Conservation (phyloP, 2,797 vertebrate species). For the Mallotus villosus region DNA sequence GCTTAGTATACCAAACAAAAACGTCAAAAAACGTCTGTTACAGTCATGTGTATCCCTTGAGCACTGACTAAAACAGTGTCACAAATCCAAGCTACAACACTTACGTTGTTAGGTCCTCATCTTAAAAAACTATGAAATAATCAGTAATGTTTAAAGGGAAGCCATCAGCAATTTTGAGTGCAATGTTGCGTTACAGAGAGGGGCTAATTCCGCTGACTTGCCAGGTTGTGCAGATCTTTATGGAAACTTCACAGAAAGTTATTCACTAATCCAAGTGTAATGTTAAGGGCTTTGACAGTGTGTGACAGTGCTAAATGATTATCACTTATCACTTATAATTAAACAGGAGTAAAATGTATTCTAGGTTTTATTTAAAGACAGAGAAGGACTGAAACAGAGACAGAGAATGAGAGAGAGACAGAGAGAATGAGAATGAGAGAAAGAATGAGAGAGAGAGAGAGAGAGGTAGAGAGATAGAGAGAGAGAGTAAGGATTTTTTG, state of each 20-base stretch:
- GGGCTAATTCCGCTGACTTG: slow-evolving; percentile 58
- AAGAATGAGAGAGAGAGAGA: not conserved
- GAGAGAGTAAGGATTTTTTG: too few species aligned
- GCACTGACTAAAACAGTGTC: not conserved
- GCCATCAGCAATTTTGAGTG: slow-evolving; percentile 70
- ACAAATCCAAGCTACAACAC: slow-evolving; percentile 7
- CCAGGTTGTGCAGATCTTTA: not conserved
- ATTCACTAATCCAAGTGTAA: slow-evolving; percentile 45
- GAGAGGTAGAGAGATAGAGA: too few species aligned
- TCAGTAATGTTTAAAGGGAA: slow-evolving; percentile 64
- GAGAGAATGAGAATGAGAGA: too few species aligned
- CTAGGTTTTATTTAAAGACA: too few species aligned
- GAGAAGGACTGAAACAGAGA: not conserved
- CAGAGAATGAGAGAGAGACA: not conserved
- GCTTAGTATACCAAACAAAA: not conserved
- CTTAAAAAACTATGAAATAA: slow-evolving; percentile 38
- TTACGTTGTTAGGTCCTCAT: not conserved
- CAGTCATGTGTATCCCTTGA: slow-evolving; percentile 14
- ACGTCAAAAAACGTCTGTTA: slow-evolving; percentile 60
- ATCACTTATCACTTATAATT: not conserved
- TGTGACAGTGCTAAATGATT: not conserved
- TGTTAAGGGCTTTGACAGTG: not conserved
- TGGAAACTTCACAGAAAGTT: slow-evolving; percentile 20
- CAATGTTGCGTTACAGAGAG: slow-evolving; percentile 54
- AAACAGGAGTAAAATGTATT: not conserved